Conservation (phyloP, 2,888 invertebrate species). For the Latrodectus elegans region DNA sequence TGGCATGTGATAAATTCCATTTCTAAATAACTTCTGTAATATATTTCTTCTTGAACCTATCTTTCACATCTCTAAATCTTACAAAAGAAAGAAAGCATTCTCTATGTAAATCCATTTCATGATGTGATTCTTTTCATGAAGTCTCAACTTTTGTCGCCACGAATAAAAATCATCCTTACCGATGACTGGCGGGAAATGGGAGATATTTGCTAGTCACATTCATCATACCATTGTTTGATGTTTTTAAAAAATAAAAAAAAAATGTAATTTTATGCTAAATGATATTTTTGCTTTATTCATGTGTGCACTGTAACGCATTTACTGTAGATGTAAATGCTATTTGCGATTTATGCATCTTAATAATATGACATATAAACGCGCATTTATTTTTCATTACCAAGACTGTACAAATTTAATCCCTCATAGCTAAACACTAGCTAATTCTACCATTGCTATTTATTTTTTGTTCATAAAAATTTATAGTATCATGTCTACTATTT, state of each 20-base stretch:
- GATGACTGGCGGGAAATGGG: slow-evolving; percentile 24
- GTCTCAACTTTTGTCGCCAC: slow-evolving; percentile 35
- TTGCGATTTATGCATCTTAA: background rate
- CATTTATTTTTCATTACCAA: too few relatives aligned
- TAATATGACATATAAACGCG: too few relatives aligned
- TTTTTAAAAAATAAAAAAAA: slow-evolving; percentile 67
- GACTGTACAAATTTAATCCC: too few relatives aligned
- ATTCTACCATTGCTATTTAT: too few relatives aligned
- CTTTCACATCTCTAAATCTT: slow-evolving; percentile 57
- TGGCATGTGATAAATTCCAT: slow-evolving; percentile 69
- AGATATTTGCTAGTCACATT: slow-evolving; percentile 13
- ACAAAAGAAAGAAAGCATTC: slow-evolving; percentile 44
- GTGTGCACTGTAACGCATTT: slow-evolving; percentile 54
- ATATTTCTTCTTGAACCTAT: slow-evolving; percentile 56
- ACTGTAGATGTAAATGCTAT: slow-evolving; percentile 37
- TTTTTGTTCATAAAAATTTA: too few relatives aligned
- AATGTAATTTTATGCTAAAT: slow-evolving; percentile 68
- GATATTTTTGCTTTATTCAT: slow-evolving; percentile 68
- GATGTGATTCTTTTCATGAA: slow-evolving; percentile 45
- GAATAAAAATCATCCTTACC: slow-evolving; percentile 30
- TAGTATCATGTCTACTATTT: too few relatives aligned
- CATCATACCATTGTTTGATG: slow-evolving; percentile 69
- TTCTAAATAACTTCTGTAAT: slow-evolving; percentile 66
- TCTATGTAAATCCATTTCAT: slow-evolving; percentile 53
- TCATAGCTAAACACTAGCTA: too few relatives aligned